These are phyloP conservation scores for Dastarcus helophoroides DNA, from an alignment of 2,888 invertebrate species.

Conservation along the genomic window DNA sequence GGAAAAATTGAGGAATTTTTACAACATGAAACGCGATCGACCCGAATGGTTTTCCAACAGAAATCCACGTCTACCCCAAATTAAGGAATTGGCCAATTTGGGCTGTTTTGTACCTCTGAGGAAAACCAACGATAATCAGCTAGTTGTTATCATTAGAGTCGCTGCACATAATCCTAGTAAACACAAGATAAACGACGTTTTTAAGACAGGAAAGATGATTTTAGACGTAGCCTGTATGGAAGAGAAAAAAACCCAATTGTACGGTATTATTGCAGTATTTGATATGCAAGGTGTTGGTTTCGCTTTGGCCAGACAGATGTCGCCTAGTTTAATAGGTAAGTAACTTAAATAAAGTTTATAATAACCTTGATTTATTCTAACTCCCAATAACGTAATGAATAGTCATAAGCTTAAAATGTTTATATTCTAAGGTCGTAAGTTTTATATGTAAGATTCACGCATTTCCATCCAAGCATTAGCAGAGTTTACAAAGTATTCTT, in stretches of 20 bases:
- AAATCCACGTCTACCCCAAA: constrained; percentile 44
- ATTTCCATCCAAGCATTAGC: too few species aligned
- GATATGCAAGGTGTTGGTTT: constrained; percentile 48
- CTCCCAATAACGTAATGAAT: too few species aligned
- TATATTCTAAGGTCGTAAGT: too few species aligned
- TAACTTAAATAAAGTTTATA: too few species aligned
- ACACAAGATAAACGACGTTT: constrained; percentile 46
- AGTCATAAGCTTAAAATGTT: too few species aligned
- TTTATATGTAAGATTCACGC: too few species aligned
- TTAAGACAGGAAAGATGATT: constrained; percentile 52
- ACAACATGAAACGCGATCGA: constrained; percentile 42
- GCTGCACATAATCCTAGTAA: constrained; percentile 47
- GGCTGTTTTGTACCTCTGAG: constrained; percentile 50
- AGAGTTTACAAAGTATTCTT: too few species aligned
- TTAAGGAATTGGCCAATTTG: constrained; percentile 43
- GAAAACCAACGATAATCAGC: constrained; percentile 34
- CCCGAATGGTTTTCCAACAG: constrained; percentile 52
- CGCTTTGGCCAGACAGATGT: constrained; percentile 47
- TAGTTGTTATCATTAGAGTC: constrained; percentile 48
- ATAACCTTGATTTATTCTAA: too few species aligned
- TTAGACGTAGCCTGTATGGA: constrained; percentile 46
- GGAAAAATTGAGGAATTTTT: constrained; percentile 45
- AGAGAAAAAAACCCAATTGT: constrained; percentile 36
- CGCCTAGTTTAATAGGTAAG: too few species aligned
- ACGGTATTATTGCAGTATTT: constrained; percentile 48